Percentiles rank a stretch among this genome's conserved stretches.
Evolutionary conservation across 2,888 invertebrate genomes (phyloP).

Genomic region (Netelia virgata): DNA sequence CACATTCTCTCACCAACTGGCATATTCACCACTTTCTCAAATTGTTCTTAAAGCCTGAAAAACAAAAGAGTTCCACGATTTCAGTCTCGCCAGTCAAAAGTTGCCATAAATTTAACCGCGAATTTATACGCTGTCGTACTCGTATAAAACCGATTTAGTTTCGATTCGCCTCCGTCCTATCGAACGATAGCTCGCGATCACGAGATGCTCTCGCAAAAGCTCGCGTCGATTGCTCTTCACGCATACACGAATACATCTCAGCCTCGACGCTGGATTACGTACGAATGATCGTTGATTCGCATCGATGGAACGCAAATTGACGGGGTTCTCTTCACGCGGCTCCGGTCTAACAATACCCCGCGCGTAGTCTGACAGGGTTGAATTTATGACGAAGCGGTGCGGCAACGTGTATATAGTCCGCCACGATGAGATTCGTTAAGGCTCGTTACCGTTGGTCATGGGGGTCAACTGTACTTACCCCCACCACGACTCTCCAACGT

Average conservation of each 20-base stretch:
- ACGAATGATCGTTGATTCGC: slow-evolving; percentile 67
- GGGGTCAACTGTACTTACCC: slow-evolving; percentile 72
- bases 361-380: slow-evolving; percentile 62
- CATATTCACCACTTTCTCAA: too few relatives aligned
- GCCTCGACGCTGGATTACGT: slow-evolving; percentile 45
- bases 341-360: slow-evolving; percentile 66
- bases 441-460: slow-evolving; percentile 73
- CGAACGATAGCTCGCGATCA: slow-evolving; percentile 8
- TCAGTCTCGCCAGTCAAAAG: too few relatives aligned
- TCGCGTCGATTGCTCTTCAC: slow-evolving; percentile 39
- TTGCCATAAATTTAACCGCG: background rate
- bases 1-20: too few relatives aligned
- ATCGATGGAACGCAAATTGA: slow-evolving; percentile 70
- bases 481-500: slow-evolving; percentile 44
- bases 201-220: slow-evolving; percentile 9
- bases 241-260: slow-evolving; percentile 35
- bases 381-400: slow-evolving; percentile 65
- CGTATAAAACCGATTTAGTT: slow-evolving; percentile 69
- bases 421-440: slow-evolving; percentile 74
- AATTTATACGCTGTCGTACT: slow-evolving; percentile 11
- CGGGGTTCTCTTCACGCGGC: slow-evolving; percentile 54
- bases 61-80: too few relatives aligned
- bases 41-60: too few relatives aligned
- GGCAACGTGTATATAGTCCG: slow-evolving; percentile 50
- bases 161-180: slow-evolving; percentile 63